Evolutionary conservation across 1,140 invertebrate genomes (phyloP).

Genomic region (Drosophila chauvacae): DNA sequence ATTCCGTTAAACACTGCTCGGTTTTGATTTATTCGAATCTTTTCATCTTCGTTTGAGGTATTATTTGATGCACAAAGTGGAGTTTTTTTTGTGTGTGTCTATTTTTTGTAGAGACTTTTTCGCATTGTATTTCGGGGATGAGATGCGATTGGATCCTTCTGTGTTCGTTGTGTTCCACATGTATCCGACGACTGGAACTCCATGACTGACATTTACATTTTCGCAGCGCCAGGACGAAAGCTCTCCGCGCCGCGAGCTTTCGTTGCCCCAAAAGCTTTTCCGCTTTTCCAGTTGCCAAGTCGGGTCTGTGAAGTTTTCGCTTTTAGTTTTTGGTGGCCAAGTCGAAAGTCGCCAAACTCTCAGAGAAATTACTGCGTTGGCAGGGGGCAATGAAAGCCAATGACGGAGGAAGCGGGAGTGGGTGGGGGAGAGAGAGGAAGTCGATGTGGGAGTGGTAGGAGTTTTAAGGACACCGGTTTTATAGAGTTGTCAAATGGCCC

Average conservation of each 20-base stretch:
- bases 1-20: slow-evolving; percentile 24
- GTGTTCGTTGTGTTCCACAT: slow-evolving; percentile 82
- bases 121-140: slow-evolving; percentile 66
- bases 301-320: slow-evolving; percentile 42
- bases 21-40: background rate
- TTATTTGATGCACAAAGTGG: slow-evolving; percentile 34
- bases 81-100: slow-evolving; percentile 39
- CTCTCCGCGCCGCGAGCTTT: slow-evolving; percentile 35
- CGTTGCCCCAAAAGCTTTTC: slow-evolving; percentile 40
- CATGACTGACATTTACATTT: slow-evolving; percentile 77
- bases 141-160: slow-evolving; percentile 52
- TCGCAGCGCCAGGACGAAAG: slow-evolving; percentile 52
- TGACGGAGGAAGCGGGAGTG: too few relatives aligned
- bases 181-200: slow-evolving; percentile 84
- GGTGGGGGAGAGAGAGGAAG: background rate
- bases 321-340: slow-evolving; percentile 53
- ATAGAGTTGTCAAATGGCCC: slow-evolving; percentile 73
- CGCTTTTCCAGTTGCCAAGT: slow-evolving; percentile 58
- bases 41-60: slow-evolving; percentile 7
- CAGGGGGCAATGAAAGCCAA: slow-evolving; percentile 1
- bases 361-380: slow-evolving; percentile 39
- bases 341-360: slow-evolving; percentile 52
- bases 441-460: slow-evolving; percentile 4
- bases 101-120: slow-evolving; percentile 69
- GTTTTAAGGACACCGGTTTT: slow-evolving; percentile 65